Base-by-base conservation (phyloP, 2,888 invertebrate species). In the Phania funesta region DNA sequence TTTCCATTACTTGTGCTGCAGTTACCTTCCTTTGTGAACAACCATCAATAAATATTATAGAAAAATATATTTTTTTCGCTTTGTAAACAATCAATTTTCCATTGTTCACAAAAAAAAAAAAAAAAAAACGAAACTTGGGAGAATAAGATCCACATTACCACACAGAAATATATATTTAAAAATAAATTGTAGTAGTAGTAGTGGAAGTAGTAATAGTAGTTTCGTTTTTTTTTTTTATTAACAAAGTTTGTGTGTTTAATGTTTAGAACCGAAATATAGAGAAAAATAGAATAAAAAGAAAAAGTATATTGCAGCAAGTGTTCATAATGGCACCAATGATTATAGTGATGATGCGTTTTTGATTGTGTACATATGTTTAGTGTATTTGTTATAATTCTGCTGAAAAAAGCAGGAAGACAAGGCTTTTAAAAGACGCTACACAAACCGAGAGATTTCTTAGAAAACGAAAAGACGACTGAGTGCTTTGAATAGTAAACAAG, bases 331-430 rank as follows among this genome's bases (percentile, higher is more conserved):
- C 78, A 75, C 78, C 78, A 56, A 65, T 82, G 78, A 78, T 78
- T 82, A 78, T 65, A 70, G 78, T 75, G 82, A 71, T 82, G 82
- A 82, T 82, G 82, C 65, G 78, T 82, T 82, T 82, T 82, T 82
- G 82, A 82, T 82, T 65, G 60, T 73, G 11, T 41, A 29, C 41
- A 22, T 44, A 22, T 50, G 64, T 29, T n/a, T 9, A n/a, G 16
- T 41, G 41, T 41, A 4, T 2, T 41, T 4, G 7, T n/a, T 41
- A 41, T 16, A 11, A 8, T 9, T 35, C 7, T 41, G 16, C 5
- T 4, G 41, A 3, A 16, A 1, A 4, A 2, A 29, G 4, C 16
- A n/a, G n/a, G 41, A n/a, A 41, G 3, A 41, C 1, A 16, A 16
- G 41, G 41, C 16, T 16, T 16, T n/a, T 16, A 6, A 16, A 3